These are phyloP conservation scores for Aldrovandia affinis DNA, from an alignment of 2,797 vertebrate species.

Conservation along the genomic window DNA sequence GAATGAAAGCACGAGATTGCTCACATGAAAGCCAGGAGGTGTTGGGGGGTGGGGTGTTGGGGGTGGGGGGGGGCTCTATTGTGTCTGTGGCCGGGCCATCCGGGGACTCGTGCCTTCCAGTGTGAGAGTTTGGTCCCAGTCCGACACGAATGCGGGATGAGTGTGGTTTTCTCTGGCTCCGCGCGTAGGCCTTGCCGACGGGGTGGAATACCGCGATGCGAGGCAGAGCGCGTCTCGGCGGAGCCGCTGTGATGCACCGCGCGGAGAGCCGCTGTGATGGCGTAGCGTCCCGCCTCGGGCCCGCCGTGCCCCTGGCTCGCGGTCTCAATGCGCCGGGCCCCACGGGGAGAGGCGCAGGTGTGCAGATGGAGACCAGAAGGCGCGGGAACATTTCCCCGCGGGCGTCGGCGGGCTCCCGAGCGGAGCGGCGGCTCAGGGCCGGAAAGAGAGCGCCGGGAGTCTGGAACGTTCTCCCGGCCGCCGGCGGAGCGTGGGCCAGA, in stretches of 20 bases:
- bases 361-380: conserved; percentile 27
- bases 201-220: neutral
- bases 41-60: neutral
- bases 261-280: no score
- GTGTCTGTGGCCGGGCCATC: neutral
- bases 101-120: neutral
- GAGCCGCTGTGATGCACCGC: neutral
- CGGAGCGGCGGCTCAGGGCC: neutral
- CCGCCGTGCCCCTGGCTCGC: neutral
- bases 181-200: neutral
- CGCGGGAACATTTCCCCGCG: neutral
- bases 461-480: neutral
- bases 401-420: neutral
- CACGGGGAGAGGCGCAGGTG: no score
- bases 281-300: neutral
- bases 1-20: neutral
- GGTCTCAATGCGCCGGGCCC: neutral
- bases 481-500: neutral
- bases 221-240: neutral
- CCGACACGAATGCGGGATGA: neutral
- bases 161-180: neutral
- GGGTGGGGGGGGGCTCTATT: neutral
- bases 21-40: neutral
- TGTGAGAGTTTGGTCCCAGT: neutral
- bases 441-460: neutral